These are phyloP conservation scores for Himantopus leucocephalus DNA, from an alignment of 2,113 vertebrate species.

Conservation along the genomic window DNA sequence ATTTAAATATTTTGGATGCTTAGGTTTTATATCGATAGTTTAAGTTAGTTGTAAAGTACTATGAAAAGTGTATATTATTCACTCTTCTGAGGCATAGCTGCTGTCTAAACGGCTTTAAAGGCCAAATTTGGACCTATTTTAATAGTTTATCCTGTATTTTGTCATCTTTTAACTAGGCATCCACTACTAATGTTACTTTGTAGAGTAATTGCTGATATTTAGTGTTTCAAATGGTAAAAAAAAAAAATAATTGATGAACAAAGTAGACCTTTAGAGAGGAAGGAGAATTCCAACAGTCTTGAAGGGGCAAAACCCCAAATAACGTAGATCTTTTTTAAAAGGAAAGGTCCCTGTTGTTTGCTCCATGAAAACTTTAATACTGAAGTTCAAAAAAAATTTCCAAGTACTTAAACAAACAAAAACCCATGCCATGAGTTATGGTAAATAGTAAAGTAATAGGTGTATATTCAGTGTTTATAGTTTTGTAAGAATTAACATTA, in stretches of 20 bases:
- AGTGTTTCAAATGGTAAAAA: not conserved
- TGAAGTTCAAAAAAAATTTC: not conserved
- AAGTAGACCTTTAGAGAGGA: not conserved
- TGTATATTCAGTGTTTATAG: not conserved
- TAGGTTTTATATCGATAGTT: not conserved
- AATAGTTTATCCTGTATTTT: not conserved
- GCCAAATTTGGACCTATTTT: not conserved
- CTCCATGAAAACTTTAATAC: not conserved
- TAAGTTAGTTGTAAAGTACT: not conserved
- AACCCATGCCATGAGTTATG: accelerated
- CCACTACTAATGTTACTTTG: not conserved
- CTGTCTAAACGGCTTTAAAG: not conserved
- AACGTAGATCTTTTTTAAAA: not conserved
- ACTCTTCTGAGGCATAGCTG: not conserved
- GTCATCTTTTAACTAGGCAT: not conserved
- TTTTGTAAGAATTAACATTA: not conserved
- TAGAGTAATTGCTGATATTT: not conserved
- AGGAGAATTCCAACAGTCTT: not conserved
- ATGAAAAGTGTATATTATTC: not conserved
- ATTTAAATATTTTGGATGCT: not conserved
- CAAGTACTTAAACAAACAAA: not conserved
- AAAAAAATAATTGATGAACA: too few relatives aligned
- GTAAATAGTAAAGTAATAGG: not conserved
- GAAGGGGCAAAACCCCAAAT: not conserved
- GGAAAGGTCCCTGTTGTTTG: not conserved